phyloP scores from a whole-genome alignment of 2,113 vertebrate genomes.

The Nannospalax galili region DNA sequence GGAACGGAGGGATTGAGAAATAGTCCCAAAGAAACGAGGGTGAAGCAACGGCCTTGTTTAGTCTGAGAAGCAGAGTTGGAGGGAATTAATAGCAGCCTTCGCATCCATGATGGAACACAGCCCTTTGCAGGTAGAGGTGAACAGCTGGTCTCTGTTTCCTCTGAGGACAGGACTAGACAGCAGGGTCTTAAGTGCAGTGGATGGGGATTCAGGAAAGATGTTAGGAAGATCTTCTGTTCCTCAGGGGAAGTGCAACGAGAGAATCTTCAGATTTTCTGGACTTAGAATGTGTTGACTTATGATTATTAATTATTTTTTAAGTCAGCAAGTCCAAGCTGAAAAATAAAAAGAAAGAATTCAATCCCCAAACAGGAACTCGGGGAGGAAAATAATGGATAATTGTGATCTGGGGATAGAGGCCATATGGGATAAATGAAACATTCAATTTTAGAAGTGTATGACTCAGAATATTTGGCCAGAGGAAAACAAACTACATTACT shows the following conservation, averaged over 20 bases:
- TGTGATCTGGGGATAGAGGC: constrained; percentile 9
- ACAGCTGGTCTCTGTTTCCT: constrained; percentile 76
- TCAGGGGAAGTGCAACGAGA: neutral
- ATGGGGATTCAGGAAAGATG: constrained; percentile 19
- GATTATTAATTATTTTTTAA: constrained; percentile 2
- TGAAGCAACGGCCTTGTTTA: constrained; percentile 73
- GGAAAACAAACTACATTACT: neutral
- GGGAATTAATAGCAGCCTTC: constrained; percentile 65
- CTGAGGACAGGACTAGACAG: constrained; percentile 25
- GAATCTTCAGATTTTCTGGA: neutral
- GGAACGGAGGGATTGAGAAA: constrained; percentile 51
- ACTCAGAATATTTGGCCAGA: constrained; percentile 1
- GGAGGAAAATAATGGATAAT: neutral
- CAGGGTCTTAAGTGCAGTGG: constrained; percentile 1
- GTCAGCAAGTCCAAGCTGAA: constrained; percentile 15
- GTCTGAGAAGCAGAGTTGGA: constrained; percentile 69
- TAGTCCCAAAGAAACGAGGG: constrained; percentile 31
- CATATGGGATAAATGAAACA: constrained; percentile 16
- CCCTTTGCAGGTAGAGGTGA: constrained; percentile 73
- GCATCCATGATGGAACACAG: constrained; percentile 68
- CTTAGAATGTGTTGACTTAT: constrained; percentile 29
- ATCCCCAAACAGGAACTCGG: neutral
- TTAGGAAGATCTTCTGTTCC: constrained; percentile 31
- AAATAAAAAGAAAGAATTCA: constrained; percentile 35
- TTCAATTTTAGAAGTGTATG: neutral